A percentile compares a stretch with the other conserved stretches of the same genome.
phyloP scores from a whole-genome alignment of 2,113 vertebrate species.

The Gymnorhina tibicen region DNA sequence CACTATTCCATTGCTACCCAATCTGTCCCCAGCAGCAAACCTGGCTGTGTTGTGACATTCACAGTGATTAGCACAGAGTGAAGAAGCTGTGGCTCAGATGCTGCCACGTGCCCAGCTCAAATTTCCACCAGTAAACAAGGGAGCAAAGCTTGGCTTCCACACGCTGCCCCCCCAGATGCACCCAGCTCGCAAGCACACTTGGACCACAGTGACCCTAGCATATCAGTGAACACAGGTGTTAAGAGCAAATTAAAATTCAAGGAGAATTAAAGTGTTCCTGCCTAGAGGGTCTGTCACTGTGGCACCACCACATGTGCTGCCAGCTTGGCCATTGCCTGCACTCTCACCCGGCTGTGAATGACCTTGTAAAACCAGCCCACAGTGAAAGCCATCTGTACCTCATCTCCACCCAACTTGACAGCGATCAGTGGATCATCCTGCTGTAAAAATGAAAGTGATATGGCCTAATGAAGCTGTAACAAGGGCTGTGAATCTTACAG shows the following conservation, averaged over 20 bases:
- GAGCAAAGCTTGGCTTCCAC: rapidly evolving
- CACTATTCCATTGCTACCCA: neutral
- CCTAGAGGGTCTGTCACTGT: neutral
- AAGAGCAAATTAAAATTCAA: neutral
- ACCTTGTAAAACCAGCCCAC: neutral
- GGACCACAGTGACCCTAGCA: rapidly evolving
- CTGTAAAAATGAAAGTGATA: constrained; percentile 31
- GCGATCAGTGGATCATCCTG: neutral
- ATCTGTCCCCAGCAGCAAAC: neutral
- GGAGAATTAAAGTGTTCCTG: neutral
- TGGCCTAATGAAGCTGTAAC: constrained; percentile 37
- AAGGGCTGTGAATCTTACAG: neutral
- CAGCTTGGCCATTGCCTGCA: neutral
- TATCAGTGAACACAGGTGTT: rapidly evolving
- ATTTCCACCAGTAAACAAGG: neutral
- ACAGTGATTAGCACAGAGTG: neutral
- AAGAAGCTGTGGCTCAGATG: neutral
- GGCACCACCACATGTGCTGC: rapidly evolving
- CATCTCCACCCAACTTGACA: neutral
- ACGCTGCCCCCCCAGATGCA: rapidly evolving
- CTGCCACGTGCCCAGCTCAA: neutral
- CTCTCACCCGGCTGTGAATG: neutral
- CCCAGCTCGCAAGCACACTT: rapidly evolving
- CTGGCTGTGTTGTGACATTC: constrained; percentile 20
- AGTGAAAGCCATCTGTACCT: neutral